These are phyloP conservation scores for Spatula clypeata DNA, from an alignment of 2,797 vertebrate genomes.

Conservation along the genomic window DNA sequence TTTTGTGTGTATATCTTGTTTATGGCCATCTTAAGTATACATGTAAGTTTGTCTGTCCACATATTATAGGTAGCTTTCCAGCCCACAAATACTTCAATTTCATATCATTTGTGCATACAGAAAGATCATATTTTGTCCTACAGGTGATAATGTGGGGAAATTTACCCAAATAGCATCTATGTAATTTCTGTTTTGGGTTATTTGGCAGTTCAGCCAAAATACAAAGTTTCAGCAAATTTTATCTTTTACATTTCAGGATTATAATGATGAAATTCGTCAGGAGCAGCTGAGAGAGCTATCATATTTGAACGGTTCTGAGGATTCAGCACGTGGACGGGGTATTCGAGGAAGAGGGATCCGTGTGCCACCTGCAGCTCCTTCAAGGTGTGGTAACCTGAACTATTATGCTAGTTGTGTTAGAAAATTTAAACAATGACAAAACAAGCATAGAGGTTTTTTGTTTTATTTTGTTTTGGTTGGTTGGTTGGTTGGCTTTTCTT, in stretches of 20 bases:
- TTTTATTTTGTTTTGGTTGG: no score
- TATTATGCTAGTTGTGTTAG: background rate
- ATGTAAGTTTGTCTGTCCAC: background rate
- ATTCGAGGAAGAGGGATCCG: slow-evolving; percentile 89
- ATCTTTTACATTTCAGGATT: slow-evolving; percentile 86
- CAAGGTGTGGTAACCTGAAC: slow-evolving; percentile 85
- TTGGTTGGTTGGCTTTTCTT: no score
- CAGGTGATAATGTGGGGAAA: background rate
- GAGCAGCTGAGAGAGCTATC: slow-evolving; percentile 97
- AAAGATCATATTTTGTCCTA: background rate
- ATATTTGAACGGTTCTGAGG: slow-evolving; percentile 95
- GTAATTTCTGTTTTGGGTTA: background rate
- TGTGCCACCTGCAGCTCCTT: slow-evolving; percentile 85
- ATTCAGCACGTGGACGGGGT: slow-evolving; percentile 90
- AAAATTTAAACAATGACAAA: background rate
- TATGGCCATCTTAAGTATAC: background rate
- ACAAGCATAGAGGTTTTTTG: no score
- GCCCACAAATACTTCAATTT: no score
- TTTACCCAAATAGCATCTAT: background rate
- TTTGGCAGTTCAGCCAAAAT: background rate
- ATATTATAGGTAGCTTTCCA: background rate
- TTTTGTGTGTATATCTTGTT: background rate
- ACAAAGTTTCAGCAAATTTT: background rate
- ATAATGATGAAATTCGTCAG: slow-evolving; percentile 99
- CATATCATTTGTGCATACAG: background rate